Conservation (phyloP, 2,113 vertebrate genomes). For the Xiphophorus hellerii region DNA sequence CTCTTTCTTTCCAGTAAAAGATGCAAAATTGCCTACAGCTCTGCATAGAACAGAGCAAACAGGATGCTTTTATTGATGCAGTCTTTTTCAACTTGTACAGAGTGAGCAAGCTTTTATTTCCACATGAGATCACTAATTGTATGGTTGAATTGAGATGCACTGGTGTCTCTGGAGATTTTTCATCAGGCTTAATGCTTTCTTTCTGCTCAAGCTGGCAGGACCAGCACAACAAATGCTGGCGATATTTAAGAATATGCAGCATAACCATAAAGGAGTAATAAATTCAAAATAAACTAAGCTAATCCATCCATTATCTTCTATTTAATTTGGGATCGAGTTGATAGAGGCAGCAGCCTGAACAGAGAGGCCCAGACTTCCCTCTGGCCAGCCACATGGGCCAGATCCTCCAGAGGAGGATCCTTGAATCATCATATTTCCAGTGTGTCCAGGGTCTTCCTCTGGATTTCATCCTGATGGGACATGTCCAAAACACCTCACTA, state of each 20-base stretch:
- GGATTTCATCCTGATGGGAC: no score
- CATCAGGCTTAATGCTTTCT: constrained; percentile 11
- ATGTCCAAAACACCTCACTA: no score
- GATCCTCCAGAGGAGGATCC: no score
- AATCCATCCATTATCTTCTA: no score
- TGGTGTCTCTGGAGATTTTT: constrained; percentile 7
- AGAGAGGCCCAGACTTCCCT: no score
- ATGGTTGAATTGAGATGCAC: constrained; percentile 12
- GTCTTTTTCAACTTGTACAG: constrained; percentile 7
- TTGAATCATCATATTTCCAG: no score
- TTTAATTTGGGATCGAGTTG: no score
- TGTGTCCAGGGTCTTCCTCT: no score
- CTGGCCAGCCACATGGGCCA: no score
- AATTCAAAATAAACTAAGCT: no score
- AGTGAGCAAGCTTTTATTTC: constrained; percentile 7
- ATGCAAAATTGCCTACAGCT: constrained; percentile 39
- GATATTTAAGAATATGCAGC: not conserved
- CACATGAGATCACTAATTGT: constrained; percentile 11
- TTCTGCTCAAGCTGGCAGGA: constrained; percentile 6
- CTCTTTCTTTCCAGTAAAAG: constrained; percentile 37
- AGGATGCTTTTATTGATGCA: constrained; percentile 29
- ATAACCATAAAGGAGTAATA: no score
- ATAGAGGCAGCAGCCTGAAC: no score
- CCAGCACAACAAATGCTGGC: not conserved
- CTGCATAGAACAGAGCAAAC: constrained; percentile 33